Percentiles rank a stretch among this genome's conserved stretches.
These are phyloP conservation scores for Pachycephala philippinensis DNA, from an alignment of 2,113 vertebrate genomes.

Conservation along the genomic window DNA sequence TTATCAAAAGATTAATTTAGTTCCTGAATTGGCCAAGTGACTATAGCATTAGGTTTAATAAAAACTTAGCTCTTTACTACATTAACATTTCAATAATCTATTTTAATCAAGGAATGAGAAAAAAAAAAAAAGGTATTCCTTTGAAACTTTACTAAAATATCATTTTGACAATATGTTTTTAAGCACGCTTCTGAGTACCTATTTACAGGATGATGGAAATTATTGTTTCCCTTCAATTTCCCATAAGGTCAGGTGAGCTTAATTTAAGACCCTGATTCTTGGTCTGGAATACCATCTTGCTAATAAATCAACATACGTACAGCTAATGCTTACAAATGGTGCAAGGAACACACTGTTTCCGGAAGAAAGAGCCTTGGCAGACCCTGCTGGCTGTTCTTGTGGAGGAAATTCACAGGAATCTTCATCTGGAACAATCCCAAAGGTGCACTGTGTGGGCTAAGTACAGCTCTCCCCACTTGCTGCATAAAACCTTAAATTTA, in stretches of 20 bases:
- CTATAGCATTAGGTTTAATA: neutral
- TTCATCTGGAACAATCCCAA: neutral
- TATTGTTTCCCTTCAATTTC: neutral
- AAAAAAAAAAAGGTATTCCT: neutral
- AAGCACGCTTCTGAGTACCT: neutral
- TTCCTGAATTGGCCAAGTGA: neutral
- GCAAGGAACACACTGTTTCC: neutral
- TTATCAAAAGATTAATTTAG: neutral
- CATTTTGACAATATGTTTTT: neutral
- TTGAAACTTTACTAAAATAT: neutral
- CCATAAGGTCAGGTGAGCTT: neutral
- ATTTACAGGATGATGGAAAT: neutral
- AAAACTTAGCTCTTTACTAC: neutral
- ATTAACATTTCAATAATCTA: neutral
- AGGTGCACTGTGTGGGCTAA: neutral
- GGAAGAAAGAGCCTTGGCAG: neutral
- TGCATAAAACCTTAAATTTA: neutral
- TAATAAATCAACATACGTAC: neutral
- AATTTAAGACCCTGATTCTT: neutral
- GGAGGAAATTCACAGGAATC: neutral
- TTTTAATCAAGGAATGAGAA: neutral
- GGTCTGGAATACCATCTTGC: neutral
- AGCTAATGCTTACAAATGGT: neutral
- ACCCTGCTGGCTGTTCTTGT: neutral
- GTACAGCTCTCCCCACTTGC: neutral